Evolutionary conservation across 1,140 invertebrate genomes (phyloP), one percentile per base, ranked within the genome.

Genomic region (Bombus confusus): DNA sequence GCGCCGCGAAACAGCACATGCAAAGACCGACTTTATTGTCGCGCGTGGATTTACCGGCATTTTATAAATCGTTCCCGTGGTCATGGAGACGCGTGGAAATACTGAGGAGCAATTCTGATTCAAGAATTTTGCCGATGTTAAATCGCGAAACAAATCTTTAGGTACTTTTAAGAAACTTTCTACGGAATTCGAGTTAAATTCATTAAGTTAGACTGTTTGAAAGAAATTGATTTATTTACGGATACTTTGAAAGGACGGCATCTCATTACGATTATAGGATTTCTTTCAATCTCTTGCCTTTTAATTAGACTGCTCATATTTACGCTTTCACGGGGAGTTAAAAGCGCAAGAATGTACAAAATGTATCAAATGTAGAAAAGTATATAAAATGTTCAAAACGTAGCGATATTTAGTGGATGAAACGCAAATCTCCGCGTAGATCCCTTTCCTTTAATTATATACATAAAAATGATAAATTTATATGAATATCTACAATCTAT

Each of bases 11-110:
- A 59, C 41, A 28, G 5, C 43, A 43, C 37, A 59, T 37, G 47
- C 18, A 52, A n/a, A 52, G n/a, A 18, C 47, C 37, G 37, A 22
- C 69, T 89, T 89, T 89, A 89, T 86, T 68, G 77, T 80, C 80
- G 37, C 34, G 39, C 41, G 15, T 85, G 52, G 12, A 37, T 87
- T 80, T 47, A 76, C 59, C 28, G 52, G 57, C 41, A 31, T 15
- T 83, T 78, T 78, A 28, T 57, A 47, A 82, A 82, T 74, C 39
- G 59, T n/a, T 69, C 25, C n/a, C 12, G 18, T 13, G 13, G 18
- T 22, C 28, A n/a, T 10, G 25, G 5, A 25, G 31, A 57, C 25
- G 41, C n/a, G 43, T 28, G 73, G 13, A 68, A 57, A n/a, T 62
- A 13, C 13, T 2, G 13, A 39, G 25, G 9, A 62, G 31, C 18